Conservation (phyloP, 2,113 vertebrate genomes). For the Erinaceus europaeus region DNA sequence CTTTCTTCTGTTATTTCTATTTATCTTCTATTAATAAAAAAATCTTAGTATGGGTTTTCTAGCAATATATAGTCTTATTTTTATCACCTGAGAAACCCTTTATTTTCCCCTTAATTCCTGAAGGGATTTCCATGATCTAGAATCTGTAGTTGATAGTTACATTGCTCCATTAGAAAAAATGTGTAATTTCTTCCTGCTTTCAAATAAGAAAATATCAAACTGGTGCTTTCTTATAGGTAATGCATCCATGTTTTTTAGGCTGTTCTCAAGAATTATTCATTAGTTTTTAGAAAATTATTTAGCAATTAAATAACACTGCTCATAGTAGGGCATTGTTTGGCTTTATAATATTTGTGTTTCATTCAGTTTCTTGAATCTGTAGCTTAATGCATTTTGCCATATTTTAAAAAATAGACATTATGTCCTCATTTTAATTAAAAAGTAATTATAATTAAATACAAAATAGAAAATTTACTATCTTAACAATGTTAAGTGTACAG, state of each 20-base stretch:
- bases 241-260: neutral
- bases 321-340: conserved; percentile 1
- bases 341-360: conserved; percentile 13
- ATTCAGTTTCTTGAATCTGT: neutral
- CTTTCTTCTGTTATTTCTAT: neutral
- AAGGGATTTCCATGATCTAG: neutral
- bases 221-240: neutral
- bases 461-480: too few relatives aligned
- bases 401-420: too few relatives aligned
- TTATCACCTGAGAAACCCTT: conserved; percentile 9
- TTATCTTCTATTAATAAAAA: neutral
- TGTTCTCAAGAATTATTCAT: conserved; percentile 18
- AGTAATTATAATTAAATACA: too few relatives aligned
- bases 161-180: too few relatives aligned
- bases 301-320: conserved; percentile 19
- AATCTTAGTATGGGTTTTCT: neutral
- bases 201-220: conserved; percentile 7
- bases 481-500: too few relatives aligned
- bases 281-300: conserved; percentile 1
- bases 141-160: too few relatives aligned
- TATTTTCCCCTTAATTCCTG: conserved; percentile 15
- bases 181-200: conserved; percentile 29
- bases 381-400: conserved; percentile 3
- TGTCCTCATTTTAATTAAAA: too few relatives aligned
- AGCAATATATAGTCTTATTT: neutral